Evolutionary conservation across 2,113 vertebrate species (phyloP).

Genomic region (Anhinga anhinga): DNA sequence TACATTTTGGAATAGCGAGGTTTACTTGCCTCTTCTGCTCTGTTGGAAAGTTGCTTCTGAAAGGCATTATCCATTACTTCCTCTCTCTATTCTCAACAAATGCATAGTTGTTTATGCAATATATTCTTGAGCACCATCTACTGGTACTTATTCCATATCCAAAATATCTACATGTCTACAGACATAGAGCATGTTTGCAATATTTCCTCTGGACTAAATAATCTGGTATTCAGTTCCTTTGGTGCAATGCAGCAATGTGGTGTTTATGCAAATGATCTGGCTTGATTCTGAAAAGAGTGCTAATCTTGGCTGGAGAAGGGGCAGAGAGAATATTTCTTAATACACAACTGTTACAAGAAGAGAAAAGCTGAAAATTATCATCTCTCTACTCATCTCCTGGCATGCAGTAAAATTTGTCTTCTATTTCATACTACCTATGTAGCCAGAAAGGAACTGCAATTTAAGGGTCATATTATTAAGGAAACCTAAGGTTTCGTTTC

Average conservation of each 20-base stretch:
- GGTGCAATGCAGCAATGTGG: not conserved
- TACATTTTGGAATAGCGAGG: not conserved
- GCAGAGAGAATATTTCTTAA: not conserved
- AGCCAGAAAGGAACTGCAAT: not conserved
- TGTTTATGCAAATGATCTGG: not conserved
- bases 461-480: not conserved
- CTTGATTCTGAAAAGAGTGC: not conserved
- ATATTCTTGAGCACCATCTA: slow-evolving; percentile 61
- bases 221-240: not conserved
- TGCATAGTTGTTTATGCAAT: not conserved
- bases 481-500: slow-evolving; percentile 18
- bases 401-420: not conserved
- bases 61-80: not conserved
- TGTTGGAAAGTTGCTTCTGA: not conserved
- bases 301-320: not conserved
- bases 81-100: not conserved
- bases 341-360: not conserved
- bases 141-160: slow-evolving; percentile 1
- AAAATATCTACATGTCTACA: not conserved
- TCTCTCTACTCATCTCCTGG: not conserved
- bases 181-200: not conserved
- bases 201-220: not conserved
- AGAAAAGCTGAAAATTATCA: not conserved
- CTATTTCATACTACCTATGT: not conserved
- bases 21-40: not conserved